phyloP scores from a whole-genome alignment of 2,113 vertebrate species.

The Hippoglossus stenolepis region DNA sequence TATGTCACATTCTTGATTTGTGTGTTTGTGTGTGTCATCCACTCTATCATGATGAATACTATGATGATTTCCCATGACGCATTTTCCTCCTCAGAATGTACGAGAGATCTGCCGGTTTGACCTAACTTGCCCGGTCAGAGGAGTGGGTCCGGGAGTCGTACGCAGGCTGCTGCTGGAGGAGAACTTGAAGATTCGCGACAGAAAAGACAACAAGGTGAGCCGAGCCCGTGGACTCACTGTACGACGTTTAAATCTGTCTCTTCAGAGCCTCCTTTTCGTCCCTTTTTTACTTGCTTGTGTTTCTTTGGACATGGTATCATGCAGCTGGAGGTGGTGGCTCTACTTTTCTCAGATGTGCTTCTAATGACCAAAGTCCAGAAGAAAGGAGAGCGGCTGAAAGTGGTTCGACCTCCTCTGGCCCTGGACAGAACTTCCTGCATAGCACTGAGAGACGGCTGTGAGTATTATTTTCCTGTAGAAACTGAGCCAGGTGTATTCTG shows the following conservation, averaged over 20 bases:
- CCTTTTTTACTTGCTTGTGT: neutral
- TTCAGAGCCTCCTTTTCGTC: neutral
- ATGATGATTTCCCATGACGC: neutral
- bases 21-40: neutral
- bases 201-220: constrained; percentile 87
- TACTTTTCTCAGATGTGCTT: constrained; percentile 88
- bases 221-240: neutral
- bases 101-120: constrained; percentile 81
- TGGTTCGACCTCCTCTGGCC: constrained; percentile 85
- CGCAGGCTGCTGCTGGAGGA: constrained; percentile 85
- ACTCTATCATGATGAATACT: neutral
- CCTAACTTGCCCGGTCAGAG: constrained; percentile 81
- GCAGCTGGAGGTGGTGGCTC: constrained; percentile 84
- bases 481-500: neutral
- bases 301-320: neutral
- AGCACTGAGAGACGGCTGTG: constrained; percentile 84
- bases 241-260: neutral
- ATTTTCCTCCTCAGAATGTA: constrained; percentile 76
- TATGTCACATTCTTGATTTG: neutral
- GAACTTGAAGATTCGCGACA: constrained; percentile 80
- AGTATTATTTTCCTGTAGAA: constrained; percentile 41
- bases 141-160: constrained; percentile 68
- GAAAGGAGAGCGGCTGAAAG: constrained; percentile 83
- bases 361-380: constrained; percentile 87
- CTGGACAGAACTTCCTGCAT: constrained; percentile 83